phyloP scores from a whole-genome alignment of 2,888 invertebrate species.

The Ormyrus pomaceus region DNA sequence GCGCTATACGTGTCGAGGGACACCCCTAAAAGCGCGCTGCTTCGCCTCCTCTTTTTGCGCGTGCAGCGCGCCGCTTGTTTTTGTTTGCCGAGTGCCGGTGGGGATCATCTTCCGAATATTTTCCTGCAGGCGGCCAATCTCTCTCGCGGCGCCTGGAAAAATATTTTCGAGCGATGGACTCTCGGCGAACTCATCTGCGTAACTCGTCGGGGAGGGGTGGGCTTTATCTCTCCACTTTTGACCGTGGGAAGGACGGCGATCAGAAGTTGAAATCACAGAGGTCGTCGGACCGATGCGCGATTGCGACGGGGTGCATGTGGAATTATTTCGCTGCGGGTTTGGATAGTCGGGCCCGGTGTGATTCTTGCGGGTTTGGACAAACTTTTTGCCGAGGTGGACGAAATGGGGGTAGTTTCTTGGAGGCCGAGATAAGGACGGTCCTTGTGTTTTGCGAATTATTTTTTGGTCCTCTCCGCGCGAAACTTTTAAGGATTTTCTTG shows the following conservation, averaged over 20 bases:
- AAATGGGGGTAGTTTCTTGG: no score
- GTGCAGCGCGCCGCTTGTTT: slow-evolving; percentile 25
- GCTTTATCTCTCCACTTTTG: not conserved
- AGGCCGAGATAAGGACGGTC: no score
- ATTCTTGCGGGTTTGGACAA: no score
- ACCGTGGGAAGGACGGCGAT: not conserved
- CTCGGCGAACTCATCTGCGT: slow-evolving; percentile 15
- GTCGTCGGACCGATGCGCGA: no score
- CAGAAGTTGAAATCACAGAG: slow-evolving; percentile 22
- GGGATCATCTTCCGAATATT: slow-evolving; percentile 41
- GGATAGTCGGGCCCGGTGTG: no score
- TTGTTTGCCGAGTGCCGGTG: slow-evolving; percentile 18
- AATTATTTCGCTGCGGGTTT: no score
- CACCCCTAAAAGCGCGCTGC: slow-evolving; percentile 9
- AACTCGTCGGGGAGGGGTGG: not conserved
- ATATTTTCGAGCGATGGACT: slow-evolving; percentile 45
- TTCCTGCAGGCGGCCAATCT: slow-evolving; percentile 33
- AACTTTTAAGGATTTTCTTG: no score
- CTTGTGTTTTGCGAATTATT: no score
- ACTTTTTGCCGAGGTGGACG: no score
- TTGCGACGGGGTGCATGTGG: no score
- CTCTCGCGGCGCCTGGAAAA: slow-evolving; percentile 34
- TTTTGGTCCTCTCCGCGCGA: no score
- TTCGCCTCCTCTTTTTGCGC: slow-evolving; percentile 18
- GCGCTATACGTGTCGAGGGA: no score